Base-by-base conservation (phyloP, 1,140 invertebrate species). In the Diachasma alloeum region DNA sequence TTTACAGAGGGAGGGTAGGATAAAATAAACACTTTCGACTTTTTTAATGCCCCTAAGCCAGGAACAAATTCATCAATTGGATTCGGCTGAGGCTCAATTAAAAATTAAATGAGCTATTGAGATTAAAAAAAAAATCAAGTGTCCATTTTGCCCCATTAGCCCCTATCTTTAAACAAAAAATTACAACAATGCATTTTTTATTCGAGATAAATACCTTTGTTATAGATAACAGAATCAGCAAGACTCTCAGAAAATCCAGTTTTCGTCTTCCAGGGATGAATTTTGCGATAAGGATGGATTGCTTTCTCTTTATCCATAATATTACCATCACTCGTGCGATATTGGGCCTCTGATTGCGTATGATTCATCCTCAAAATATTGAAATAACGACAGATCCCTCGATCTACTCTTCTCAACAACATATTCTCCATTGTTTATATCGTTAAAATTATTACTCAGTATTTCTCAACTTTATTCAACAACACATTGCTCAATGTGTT, bases 221-320 rank as follows among this genome's bases (percentile, higher is more conserved):
- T 83, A 36, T 87, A 85, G 76, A 89, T 76, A 11, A 88, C 53
- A 71, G 83, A 82, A 0, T 81, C 68, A 15, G 79, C 8, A 11
- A 89, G 74, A 80, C 78, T 36, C 0, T 80, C 36, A 0, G 72
- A 66, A 76, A 88, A 87, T 11, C 83, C 53, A 5, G 10, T 0
- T 15, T 81, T 59, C 0, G 85, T 87, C 68, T 78, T 84, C 87
- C 87, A 89, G 0, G 85, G 84, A 79, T 87, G 86, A n/a, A 88
- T 78, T 26, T 74, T 69, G 15, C 70, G 24, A 66, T 86, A 88
- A 3, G 81, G 81, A 81, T 88, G 87, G n/a, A 68, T 13, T 26
- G 15, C 31, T 31, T 78, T 76, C 13, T 26, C 13, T 76, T 78
- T 76, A 11, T 73, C 19, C 71, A 42, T 42, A 26, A 24, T 48